Conservation (phyloP, 1,140 invertebrate species). For the Spodoptera litura region DNA sequence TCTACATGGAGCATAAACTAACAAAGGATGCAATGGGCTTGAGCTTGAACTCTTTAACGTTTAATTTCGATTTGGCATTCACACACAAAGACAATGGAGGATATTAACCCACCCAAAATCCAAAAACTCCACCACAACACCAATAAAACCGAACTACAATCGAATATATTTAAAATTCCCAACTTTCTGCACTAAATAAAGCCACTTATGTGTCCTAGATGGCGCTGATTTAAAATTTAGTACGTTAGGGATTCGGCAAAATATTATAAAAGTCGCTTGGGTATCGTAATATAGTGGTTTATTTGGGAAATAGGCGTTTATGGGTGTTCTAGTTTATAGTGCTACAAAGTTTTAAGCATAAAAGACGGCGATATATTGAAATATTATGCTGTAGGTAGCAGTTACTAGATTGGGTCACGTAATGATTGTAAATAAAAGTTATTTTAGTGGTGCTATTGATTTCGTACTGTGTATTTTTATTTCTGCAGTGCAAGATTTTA, state of each 20-base stretch:
- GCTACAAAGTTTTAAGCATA: slow-evolving; percentile 26
- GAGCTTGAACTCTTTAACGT: too few relatives aligned
- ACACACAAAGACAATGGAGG: too few relatives aligned
- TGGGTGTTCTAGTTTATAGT: slow-evolving; percentile 13
- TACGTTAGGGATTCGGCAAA: slow-evolving; percentile 2
- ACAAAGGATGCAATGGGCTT: too few relatives aligned
- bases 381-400: neutral
- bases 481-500: too few relatives aligned
- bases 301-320: slow-evolving; percentile 42
- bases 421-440: slow-evolving; percentile 19
- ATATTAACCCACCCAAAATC: too few relatives aligned
- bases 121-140: neutral
- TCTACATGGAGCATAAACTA: too few relatives aligned
- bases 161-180: neutral
- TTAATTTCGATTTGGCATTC: too few relatives aligned
- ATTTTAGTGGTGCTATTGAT: neutral
- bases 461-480: too few relatives aligned
- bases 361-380: slow-evolving; percentile 16
- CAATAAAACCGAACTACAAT: neutral
- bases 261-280: slow-evolving; percentile 33
- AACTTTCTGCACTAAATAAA: slow-evolving; percentile 11
- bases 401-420: slow-evolving; percentile 5
- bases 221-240: slow-evolving; percentile 25
- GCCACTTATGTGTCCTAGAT: neutral
- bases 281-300: slow-evolving; percentile 34